A percentile compares a stretch with the other conserved stretches of the same genome.
Evolutionary conservation across 2,888 invertebrate genomes (phyloP).

Genomic region (Apamea crenata): DNA sequence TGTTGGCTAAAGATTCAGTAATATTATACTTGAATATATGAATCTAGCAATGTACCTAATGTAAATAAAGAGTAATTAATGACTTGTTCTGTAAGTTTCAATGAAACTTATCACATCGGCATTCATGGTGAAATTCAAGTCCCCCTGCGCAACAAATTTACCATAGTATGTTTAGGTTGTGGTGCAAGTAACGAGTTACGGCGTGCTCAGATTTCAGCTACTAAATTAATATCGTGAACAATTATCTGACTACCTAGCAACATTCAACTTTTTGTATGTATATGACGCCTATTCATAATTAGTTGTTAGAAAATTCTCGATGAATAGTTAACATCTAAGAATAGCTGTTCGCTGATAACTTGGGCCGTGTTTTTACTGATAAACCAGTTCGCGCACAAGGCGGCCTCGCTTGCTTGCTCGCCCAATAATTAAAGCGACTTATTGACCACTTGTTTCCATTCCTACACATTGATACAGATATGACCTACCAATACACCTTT

Average conservation of each 20-base stretch:
- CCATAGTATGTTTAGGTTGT: conserved; percentile 63
- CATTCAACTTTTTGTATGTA: neutral
- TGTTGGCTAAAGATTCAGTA: conserved; percentile 19
- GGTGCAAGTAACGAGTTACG: conserved; percentile 69
- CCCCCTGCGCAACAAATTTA: conserved; percentile 69
- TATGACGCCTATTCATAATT: neutral
- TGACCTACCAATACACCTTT: conserved; percentile 78
- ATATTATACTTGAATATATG: conserved; percentile 1
- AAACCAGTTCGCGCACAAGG: conserved; percentile 88
- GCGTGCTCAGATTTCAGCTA: conserved; percentile 42
- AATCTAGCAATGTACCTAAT: neutral
- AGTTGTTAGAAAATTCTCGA: conserved; percentile 21
- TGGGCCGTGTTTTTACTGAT: conserved; percentile 77
- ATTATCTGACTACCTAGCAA: neutral
- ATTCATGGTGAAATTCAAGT: conserved; percentile 67
- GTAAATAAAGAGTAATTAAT: neutral
- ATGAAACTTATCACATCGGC: conserved; percentile 60
- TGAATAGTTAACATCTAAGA: conserved; percentile 32
- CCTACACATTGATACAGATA: conserved; percentile 83
- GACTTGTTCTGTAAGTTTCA: conserved; percentile 27
- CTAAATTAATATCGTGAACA: neutral
- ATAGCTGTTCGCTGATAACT: conserved; percentile 74
- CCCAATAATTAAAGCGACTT: conserved; percentile 87
- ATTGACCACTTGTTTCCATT: conserved; percentile 87
- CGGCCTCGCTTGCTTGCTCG: conserved; percentile 85